phyloP scores from a whole-genome alignment of 2,888 invertebrate species.

The Thera obeliscata region DNA sequence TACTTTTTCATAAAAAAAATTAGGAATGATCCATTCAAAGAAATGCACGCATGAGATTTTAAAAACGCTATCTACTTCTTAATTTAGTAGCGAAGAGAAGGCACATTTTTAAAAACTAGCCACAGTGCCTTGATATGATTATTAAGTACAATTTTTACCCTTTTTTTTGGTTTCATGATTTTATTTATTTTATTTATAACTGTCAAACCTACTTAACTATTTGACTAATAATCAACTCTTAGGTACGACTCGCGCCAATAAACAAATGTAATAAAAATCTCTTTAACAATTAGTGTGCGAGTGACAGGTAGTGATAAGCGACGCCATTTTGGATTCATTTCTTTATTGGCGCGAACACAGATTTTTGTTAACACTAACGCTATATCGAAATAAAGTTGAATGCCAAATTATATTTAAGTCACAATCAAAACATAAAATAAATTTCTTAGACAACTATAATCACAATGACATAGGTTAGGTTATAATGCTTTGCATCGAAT shows the following conservation, averaged over 20 bases:
- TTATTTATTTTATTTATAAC: background rate
- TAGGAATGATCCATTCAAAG: background rate
- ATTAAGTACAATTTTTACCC: slow-evolving; percentile 1
- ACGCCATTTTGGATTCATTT: too few relatives aligned
- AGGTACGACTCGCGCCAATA: too few relatives aligned
- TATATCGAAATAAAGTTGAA: background rate
- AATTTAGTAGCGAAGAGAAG: slow-evolving; percentile 2
- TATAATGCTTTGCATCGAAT: slow-evolving; percentile 1
- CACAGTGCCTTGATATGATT: slow-evolving; percentile 11
- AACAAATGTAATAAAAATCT: too few relatives aligned
- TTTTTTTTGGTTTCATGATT: background rate
- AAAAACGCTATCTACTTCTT: slow-evolving; percentile 7
- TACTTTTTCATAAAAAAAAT: background rate
- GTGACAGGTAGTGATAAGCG: too few relatives aligned
- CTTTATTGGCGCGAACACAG: too few relatives aligned
- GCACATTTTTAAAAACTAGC: slow-evolving; percentile 13
- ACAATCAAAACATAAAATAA: slow-evolving; percentile 8
- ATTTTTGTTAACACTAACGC: too few relatives aligned
- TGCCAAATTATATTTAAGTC: slow-evolving; percentile 2
- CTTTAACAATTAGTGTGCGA: too few relatives aligned
- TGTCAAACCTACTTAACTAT: too few relatives aligned
- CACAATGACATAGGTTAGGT: background rate
- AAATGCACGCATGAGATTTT: background rate
- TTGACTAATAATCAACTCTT: too few relatives aligned
- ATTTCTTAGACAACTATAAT: slow-evolving; percentile 8